Evolutionary conservation across 1,140 invertebrate species (phyloP).

Genomic region (Drosophila funebris): DNA sequence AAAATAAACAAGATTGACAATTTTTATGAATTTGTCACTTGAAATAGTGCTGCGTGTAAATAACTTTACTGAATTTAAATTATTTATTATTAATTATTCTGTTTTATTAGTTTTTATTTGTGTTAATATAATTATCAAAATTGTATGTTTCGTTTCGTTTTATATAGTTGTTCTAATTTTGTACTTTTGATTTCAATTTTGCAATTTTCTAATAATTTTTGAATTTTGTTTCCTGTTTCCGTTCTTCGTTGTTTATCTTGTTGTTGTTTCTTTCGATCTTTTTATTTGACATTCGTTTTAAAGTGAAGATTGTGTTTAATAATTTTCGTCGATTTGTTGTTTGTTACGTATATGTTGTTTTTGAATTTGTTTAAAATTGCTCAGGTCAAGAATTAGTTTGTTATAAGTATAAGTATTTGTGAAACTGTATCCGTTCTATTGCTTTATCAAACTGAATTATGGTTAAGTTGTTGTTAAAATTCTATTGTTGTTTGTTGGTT

Average conservation of each 20-base stretch:
- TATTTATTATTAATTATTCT: conserved; percentile 1
- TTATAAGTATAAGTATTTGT: conserved; percentile 12
- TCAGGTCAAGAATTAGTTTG: conserved; percentile 40
- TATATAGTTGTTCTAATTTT: conserved; percentile 48
- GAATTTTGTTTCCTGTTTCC: not conserved
- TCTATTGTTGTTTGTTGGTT: conserved; percentile 54
- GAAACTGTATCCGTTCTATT: conserved; percentile 73
- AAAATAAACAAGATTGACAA: not conserved
- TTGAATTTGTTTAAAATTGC: conserved; percentile 18
- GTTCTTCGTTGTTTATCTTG: not conserved
- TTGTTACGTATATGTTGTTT: conserved; percentile 28
- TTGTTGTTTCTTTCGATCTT: not conserved
- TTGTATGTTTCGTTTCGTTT: conserved; percentile 20
- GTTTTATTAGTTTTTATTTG: not conserved
- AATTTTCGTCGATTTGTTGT: conserved; percentile 12
- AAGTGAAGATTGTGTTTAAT: conserved; percentile 2
- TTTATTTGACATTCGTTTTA: too few species aligned
- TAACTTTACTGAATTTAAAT: not conserved
- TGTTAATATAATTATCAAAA: not conserved
- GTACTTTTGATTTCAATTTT: conserved; percentile 80
- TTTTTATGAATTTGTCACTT: not conserved
- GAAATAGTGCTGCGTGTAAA: not conserved
- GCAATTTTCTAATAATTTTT: conserved; percentile 27
- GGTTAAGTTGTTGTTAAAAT: conserved; percentile 50
- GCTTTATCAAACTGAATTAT: conserved; percentile 65